Evolutionary conservation across 1,140 invertebrate genomes (phyloP).

Genomic region (Eubasilissa regina): DNA sequence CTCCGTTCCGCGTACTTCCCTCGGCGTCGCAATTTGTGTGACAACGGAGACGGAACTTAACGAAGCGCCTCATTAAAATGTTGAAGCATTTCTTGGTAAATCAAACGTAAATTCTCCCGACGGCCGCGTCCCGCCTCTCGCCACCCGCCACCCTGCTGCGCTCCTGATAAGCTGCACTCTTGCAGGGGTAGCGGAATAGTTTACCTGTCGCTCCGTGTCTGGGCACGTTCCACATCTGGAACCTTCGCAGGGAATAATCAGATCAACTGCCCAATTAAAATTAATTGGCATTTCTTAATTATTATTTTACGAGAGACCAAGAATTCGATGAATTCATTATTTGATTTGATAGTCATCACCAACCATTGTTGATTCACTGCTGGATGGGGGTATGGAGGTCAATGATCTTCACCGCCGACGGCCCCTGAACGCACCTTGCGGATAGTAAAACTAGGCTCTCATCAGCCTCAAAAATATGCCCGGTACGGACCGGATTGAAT

Average conservation of each 20-base stretch:
- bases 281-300: not conserved
- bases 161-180: not conserved
- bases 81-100: not conserved
- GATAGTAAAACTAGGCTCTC: too few relatives aligned
- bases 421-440: too few relatives aligned
- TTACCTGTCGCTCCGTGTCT: not conserved
- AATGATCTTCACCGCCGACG: too few relatives aligned
- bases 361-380: too few relatives aligned
- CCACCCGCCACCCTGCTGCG: not conserved
- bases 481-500: too few relatives aligned
- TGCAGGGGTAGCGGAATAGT: not conserved
- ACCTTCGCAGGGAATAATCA: not conserved
- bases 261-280: not conserved
- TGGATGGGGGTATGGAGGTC: too few relatives aligned
- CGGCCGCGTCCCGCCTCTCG: not conserved
- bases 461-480: too few relatives aligned
- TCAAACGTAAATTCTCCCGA: not conserved
- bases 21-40: not conserved
- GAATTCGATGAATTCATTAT: too few relatives aligned
- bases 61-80: not conserved
- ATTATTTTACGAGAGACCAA: too few relatives aligned
- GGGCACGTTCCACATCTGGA: not conserved
- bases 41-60: not conserved
- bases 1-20: not conserved
- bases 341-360: too few relatives aligned